phyloP scores from a whole-genome alignment of 2,797 vertebrate genomes.

The Manis javanica region DNA sequence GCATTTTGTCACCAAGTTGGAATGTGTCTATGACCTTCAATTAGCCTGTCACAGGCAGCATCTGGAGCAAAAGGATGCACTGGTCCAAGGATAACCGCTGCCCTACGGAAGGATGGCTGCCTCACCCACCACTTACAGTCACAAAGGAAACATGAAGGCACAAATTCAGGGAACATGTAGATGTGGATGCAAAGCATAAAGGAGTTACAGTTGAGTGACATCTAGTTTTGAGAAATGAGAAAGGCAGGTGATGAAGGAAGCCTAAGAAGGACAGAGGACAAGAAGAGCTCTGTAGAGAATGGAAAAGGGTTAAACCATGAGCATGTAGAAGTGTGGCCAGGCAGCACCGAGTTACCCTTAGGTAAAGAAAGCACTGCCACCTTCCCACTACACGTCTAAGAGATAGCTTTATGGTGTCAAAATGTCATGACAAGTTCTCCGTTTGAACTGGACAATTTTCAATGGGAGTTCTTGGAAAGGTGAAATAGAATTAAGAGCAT shows the following conservation, averaged over 20 bases:
- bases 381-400: neutral
- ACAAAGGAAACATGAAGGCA: neutral
- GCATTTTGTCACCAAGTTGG: neutral
- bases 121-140: neutral
- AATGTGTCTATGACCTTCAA: neutral
- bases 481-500: neutral
- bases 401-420: neutral
- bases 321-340: fast-evolving
- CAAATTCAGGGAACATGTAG: neutral
- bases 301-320: neutral
- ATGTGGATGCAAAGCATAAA: neutral
- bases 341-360: neutral
- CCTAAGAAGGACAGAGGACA: neutral
- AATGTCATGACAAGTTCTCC: neutral
- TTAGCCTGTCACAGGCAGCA: neutral
- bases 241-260: neutral
- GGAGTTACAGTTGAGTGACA: neutral
- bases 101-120: neutral
- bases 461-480: neutral
- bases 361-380: neutral
- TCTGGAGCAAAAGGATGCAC: neutral
- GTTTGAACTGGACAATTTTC: neutral
- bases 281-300: neutral
- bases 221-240: neutral
- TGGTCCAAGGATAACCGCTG: neutral